Evolutionary conservation across 2,888 invertebrate species (phyloP).

Genomic region (Chrysomela aeneicollis): DNA sequence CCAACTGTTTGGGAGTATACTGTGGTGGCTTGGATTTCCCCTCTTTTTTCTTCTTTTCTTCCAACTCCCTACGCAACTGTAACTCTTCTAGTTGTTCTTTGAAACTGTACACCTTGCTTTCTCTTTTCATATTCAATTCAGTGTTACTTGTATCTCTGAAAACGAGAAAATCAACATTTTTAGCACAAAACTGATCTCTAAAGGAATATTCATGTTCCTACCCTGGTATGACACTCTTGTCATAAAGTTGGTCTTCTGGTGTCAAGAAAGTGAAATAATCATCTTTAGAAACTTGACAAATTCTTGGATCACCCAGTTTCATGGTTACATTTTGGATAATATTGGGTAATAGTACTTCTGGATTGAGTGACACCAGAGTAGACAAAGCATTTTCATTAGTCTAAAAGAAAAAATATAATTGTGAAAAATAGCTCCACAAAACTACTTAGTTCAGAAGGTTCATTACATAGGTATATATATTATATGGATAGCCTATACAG

Average conservation of each 20-base stretch:
- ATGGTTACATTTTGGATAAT: conserved; percentile 69
- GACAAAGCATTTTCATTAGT: conserved; percentile 77
- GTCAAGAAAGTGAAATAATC: conserved; percentile 84
- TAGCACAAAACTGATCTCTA: too few species aligned
- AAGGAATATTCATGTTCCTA: conserved; percentile 40
- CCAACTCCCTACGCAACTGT: conserved; percentile 89
- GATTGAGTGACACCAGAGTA: conserved; percentile 71
- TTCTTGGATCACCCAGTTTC: conserved; percentile 70
- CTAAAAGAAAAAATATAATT: conserved; percentile 48
- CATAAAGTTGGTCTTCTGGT: conserved; percentile 90
- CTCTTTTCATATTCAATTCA: conserved; percentile 86
- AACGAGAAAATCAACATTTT: not conserved
- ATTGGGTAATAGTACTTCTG: conserved; percentile 71
- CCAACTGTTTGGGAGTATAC: conserved; percentile 89
- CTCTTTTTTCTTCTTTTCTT: conserved; percentile 83
- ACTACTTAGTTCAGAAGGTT: too few species aligned
- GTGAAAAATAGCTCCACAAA: too few species aligned
- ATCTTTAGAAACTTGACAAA: conserved; percentile 77
- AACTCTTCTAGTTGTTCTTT: conserved; percentile 96
- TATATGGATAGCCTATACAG: too few species aligned
- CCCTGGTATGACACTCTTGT: conserved; percentile 81
- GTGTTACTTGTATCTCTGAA: conserved; percentile 62
- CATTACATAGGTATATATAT: too few species aligned
- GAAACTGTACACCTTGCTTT: conserved; percentile 96
- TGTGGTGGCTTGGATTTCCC: conserved; percentile 79